These are phyloP conservation scores for Dasysyrphus albostriatus DNA, from an alignment of 2,888 invertebrate species.

Conservation along the genomic window DNA sequence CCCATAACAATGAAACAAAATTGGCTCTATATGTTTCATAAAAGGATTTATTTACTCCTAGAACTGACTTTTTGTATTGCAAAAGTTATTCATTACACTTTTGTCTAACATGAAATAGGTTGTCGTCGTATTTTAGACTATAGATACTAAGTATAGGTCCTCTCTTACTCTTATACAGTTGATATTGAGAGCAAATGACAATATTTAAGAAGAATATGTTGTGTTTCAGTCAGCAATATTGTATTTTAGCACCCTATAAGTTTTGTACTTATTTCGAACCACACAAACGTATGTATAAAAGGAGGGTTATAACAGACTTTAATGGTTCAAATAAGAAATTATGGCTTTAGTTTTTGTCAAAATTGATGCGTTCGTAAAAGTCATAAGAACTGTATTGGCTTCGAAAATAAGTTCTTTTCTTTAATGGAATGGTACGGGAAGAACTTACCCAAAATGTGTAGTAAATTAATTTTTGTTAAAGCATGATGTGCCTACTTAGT, in stretches of 20 bases:
- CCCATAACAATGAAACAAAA: background rate
- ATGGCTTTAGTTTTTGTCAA: slow-evolving; percentile 4
- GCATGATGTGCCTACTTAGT: too few species aligned
- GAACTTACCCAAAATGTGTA: background rate
- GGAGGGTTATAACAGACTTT: background rate
- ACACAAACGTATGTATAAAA: background rate
- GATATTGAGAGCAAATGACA: slow-evolving; percentile 8
- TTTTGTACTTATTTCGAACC: background rate
- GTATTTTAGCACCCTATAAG: slow-evolving; percentile 2
- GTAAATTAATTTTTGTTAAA: background rate
- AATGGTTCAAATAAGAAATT: slow-evolving; percentile 17
- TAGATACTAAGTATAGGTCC: background rate
- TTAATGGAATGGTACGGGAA: background rate
- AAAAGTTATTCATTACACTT: slow-evolving; percentile 22
- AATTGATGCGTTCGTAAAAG: background rate
- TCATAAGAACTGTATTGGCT: background rate
- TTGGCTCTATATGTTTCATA: slow-evolving; percentile 9
- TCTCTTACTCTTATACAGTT: background rate
- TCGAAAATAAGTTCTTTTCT: background rate
- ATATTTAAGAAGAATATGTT: slow-evolving; percentile 11
- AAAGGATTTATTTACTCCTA: slow-evolving; percentile 16
- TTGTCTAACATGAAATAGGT: slow-evolving; percentile 30
- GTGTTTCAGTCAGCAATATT: background rate
- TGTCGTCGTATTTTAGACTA: background rate
- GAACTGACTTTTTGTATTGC: slow-evolving; percentile 20